These are phyloP conservation scores for Drosophila cracens DNA, from an alignment of 2,888 invertebrate species.

Conservation along the genomic window DNA sequence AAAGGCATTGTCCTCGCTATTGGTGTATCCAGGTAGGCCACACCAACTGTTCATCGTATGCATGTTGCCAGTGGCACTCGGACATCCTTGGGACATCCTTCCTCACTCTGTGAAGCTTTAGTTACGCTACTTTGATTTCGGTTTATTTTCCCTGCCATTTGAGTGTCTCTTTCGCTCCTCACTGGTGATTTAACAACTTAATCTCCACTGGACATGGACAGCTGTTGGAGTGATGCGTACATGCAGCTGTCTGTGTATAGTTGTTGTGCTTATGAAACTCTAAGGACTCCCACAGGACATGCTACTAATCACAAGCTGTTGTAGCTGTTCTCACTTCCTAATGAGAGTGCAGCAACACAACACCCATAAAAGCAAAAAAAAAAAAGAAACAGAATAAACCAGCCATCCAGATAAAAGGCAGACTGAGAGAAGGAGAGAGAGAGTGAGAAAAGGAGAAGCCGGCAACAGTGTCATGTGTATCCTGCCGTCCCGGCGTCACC, in stretches of 20 bases:
- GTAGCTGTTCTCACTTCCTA: constrained; percentile 71
- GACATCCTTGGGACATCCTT: constrained; percentile 50
- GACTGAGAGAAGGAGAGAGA: neutral
- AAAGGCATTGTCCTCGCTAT: constrained; percentile 59
- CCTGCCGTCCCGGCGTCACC: constrained; percentile 63
- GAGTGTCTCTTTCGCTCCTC: constrained; percentile 5
- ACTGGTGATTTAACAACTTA: constrained; percentile 51
- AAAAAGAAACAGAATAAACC: neutral
- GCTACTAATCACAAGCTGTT: constrained; percentile 62
- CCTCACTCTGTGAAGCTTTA: constrained; percentile 58
- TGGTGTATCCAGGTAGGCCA: constrained; percentile 56
- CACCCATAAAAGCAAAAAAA: constrained; percentile 52
- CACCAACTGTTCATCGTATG: constrained; percentile 30
- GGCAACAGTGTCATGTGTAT: constrained; percentile 41
- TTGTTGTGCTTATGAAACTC: constrained; percentile 31
- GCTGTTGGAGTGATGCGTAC: constrained; percentile 35
- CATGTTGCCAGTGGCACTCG: constrained; percentile 43
- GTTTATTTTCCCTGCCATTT: constrained; percentile 47
- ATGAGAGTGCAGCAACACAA: constrained; percentile 74
- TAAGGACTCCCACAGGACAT: constrained; percentile 67
- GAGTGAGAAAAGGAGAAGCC: neutral
- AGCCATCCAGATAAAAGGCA: neutral
- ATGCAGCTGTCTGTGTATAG: constrained; percentile 53
- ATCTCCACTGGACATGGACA: constrained; percentile 59
- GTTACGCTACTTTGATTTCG: constrained; percentile 76